These are phyloP conservation scores for Panthera tigris DNA, from an alignment of 2,113 vertebrate genomes.

Conservation along the genomic window DNA sequence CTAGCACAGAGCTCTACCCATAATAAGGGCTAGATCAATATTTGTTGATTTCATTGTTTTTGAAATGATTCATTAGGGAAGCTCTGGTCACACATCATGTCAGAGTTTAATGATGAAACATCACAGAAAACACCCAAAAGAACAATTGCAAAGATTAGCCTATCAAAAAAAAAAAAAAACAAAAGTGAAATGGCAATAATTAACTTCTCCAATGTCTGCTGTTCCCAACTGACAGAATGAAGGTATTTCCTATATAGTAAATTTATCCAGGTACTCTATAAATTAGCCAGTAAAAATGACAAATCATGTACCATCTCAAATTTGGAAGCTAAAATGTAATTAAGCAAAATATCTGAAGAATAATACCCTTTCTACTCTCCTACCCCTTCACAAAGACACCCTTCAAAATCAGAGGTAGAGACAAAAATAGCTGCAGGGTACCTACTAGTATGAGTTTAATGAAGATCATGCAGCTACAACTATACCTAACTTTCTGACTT, in stretches of 20 bases:
- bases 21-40: conserved; percentile 43
- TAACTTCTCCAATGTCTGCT: background rate
- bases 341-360: conserved; percentile 9
- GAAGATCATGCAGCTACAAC: background rate
- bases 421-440: background rate
- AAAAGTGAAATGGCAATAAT: conserved; percentile 16
- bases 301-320: background rate
- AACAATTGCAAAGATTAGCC: conserved; percentile 14
- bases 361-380: background rate
- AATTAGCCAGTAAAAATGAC: conserved; percentile 12
- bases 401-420: background rate
- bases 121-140: conserved; percentile 59
- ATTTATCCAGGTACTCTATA: background rate
- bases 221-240: background rate
- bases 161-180: background rate
- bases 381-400: background rate
- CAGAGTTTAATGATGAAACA: conserved; percentile 61
- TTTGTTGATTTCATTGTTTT: conserved; percentile 52
- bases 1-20: background rate
- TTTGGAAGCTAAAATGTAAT: background rate
- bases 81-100: conserved; percentile 30
- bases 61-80: conserved; percentile 63
- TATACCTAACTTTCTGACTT: background rate
- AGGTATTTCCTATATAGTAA: background rate
- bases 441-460: background rate